Percentiles rank a stretch among this genome's conserved stretches.
Evolutionary conservation across 2,113 vertebrate genomes (phyloP).

Genomic region (Suricata suricatta): DNA sequence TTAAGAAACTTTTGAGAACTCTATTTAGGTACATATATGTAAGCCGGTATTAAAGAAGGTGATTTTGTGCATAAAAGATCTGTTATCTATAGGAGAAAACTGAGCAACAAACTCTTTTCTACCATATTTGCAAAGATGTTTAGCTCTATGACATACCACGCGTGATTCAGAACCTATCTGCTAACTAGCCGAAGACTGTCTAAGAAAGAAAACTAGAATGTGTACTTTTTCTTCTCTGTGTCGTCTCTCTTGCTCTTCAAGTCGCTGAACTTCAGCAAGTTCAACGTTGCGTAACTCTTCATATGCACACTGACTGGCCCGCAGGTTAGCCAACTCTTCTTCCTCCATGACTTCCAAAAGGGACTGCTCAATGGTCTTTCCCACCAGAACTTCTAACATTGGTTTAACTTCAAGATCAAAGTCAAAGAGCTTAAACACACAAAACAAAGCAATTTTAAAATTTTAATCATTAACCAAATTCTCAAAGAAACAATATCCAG

Average conservation of each 20-base stretch:
- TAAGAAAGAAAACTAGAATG: background rate
- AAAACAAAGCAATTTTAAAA: constrained; percentile 36
- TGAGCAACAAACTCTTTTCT: background rate
- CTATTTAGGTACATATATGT: background rate
- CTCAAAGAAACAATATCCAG: background rate
- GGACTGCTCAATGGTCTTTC: constrained; percentile 94
- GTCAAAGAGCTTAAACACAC: constrained; percentile 92
- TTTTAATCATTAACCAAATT: background rate
- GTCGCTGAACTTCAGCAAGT: constrained; percentile 91
- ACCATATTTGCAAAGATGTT: background rate
- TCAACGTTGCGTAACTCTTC: constrained; percentile 88
- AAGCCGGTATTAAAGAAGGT: background rate
- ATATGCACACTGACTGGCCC: constrained; percentile 85
- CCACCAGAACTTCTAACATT: constrained; percentile 93
- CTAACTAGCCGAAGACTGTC: background rate
- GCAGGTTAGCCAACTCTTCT: constrained; percentile 92
- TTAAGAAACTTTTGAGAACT: background rate
- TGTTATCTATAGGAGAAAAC: background rate
- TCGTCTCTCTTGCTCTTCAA: constrained; percentile 92
- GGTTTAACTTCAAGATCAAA: constrained; percentile 96
- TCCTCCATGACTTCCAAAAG: constrained; percentile 96
- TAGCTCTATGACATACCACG: background rate
- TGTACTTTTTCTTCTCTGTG: constrained; percentile 90
- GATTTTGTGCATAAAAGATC: background rate
- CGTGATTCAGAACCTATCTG: background rate